Evolutionary conservation across 2,888 invertebrate genomes (phyloP), one percentile per base, ranked within the genome.

Genomic region (Barypeithes pellucidus): DNA sequence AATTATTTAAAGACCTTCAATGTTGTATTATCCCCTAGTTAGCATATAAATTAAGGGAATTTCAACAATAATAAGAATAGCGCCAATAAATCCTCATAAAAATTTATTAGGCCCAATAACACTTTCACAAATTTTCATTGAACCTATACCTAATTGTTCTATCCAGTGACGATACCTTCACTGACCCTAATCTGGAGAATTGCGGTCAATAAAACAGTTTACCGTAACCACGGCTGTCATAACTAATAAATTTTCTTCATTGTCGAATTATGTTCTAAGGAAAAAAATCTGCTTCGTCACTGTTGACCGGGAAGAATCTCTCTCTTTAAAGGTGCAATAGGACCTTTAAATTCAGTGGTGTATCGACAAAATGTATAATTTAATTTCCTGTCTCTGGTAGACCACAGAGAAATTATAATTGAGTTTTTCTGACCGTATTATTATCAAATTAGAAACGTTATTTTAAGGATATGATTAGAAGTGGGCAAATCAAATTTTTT

Each of bases 161-260:
- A 22, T 20, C 14, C 43, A 14, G 33, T 57, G 5, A 43, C 24
- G 39, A 63, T 45, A 47, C 45, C 18, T 57, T 22, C 18, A 18
- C 20, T 70, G 57, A 70, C 63, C 70, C 43, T 36, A 45, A 63
- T 70, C 57, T 24, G 18, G 16, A 41, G 60, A 67, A 72, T 52
- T 72, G 67, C 47, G 66, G 72, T 67, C 61, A 72, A 72, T 67
- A 72, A 72, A 72, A 67, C 72, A 72, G 54, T 72, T 72, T 50
- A 67, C 29, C 50, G 71, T 61, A 75, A 73, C 76, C 75, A 67
- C 77, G 77, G 63, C 75, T 79, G 80, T 79, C 80, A 80, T 77
- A 81, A 80, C 80, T 79, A 77, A 79, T 79, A 81, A 80, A 81
- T 80, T 76, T 78, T 57, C 43, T 41, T 52, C 50, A 59, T 66